Evolutionary conservation across 2,797 vertebrate species (phyloP), one percentile per base, ranked within the genome.

Genomic region (Carduelis carduelis): DNA sequence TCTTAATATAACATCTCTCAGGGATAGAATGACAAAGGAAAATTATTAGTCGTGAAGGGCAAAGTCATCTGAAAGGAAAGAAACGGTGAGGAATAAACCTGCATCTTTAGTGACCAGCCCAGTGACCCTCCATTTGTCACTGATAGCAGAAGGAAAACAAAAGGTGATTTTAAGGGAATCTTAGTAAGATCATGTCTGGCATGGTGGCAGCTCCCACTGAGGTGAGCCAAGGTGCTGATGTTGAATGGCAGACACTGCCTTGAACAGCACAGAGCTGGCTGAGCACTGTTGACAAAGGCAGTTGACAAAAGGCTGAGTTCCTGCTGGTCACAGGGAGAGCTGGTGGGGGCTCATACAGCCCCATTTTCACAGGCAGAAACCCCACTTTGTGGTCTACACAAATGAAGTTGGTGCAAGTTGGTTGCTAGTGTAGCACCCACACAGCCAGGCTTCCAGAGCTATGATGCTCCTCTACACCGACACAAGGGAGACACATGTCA

Each of bases 221-320:
- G 15, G 47, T 3, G 1, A 88, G 55, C n/a, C 37, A 34, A 30
- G 34, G 24, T n/a, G n/a, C 35, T 0, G 0, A 18, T 50, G 57
- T 18, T 1, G 4, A 56, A 27, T 0, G 0, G 71, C 43, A 69
- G 37, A 28, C 12, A 8, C 16, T 3, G 0, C 65, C 43, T 43
- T 2, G 6, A 57, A 23, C 1, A 11, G 65, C 16, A 5, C 28
- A 35, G 50, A 35, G 20, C 66, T 9, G 5, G 22, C 63, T 72
- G 37, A 69, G 23, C 37, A 28, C 57, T 30, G 0, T 28, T 56
- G 32, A 44, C 52, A 27, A 55, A 70, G 1, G 35, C 1, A 2
- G 10, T 26, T 4, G 1, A 19, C 1, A 8, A 44, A 61, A 47
- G 26, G 21, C 65, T 44, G 53, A 75, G 32, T 30, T 43, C 57